Percentiles rank a stretch among this genome's conserved stretches.
Conservation (phyloP, 2,113 vertebrate species). For the Lepisosteus oculatus region DNA sequence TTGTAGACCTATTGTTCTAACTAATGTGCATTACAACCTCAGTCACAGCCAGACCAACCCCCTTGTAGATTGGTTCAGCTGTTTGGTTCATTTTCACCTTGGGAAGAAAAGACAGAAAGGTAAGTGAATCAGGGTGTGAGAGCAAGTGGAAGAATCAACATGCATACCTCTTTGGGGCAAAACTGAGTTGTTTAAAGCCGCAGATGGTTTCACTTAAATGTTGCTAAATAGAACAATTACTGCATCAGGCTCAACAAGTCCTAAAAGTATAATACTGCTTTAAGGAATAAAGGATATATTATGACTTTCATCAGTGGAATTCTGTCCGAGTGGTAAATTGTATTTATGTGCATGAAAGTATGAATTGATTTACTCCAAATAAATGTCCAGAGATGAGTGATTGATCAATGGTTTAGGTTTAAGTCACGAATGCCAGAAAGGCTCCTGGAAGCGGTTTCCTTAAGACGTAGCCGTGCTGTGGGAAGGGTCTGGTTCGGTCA, state of each 20-base stretch:
- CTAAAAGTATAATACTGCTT: background rate
- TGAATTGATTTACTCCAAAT: background rate
- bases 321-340: background rate
- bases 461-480: background rate
- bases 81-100: no score
- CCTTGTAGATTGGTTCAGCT: no score
- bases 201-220: background rate
- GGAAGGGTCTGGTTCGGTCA: conserved; percentile 2
- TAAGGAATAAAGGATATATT: background rate
- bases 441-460: background rate
- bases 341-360: background rate
- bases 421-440: background rate
- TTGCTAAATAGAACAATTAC: background rate
- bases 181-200: background rate
- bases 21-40: no score
- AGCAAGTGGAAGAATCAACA: no score
- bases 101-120: no score
- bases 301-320: background rate
- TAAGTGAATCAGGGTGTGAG: no score
- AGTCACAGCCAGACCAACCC: no score
- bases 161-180: background rate
- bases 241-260: conserved; percentile 16
- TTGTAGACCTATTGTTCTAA: no score
- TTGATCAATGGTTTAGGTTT: background rate
- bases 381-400: background rate